Base-by-base conservation (phyloP, 2,113 vertebrate genomes). In the Channa maculata region DNA sequence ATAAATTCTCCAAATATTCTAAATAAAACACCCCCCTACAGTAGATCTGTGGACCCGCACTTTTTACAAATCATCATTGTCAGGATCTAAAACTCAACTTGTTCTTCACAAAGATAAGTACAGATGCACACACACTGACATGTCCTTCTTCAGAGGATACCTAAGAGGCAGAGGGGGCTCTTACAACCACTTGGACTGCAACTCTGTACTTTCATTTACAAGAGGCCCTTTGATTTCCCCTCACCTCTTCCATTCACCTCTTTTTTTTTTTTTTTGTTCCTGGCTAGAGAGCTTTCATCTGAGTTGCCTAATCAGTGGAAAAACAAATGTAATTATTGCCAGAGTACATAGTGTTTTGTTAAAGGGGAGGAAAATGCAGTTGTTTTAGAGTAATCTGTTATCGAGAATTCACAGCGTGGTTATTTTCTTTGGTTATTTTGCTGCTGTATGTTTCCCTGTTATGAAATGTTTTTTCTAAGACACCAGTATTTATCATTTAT, bases 81-180 rank as follows among this genome's bases (percentile, higher is more conserved):
- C 2, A 6, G 24, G 10, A 5, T 61, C 10, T 45, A 12, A 34
- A 61, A 41, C 14, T 15, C 38, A 15, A 8, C 5, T 59, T 13
- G 4, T 7, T 41, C 4, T 7, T 5, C 6, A 41, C 39, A 5
- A 41, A n/a, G 37, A 59, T 5, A 41, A 37, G 8, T n/a, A 63
- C 12, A 63, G 7, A 37, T 37, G 52, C 3, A 39, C 14, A 45
- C 14, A 55, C 24, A 15, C 33, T 11, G 11, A 46, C 54, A 52
- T 68, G 74, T 88, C 82, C 84, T 88, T 90, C 84, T 88, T 90
- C 71, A 75, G 86, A 89, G 83, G 75, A 72, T 83, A 88, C 84
- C 84, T 84, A 9, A 51, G 76, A 82, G 69, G 74, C 84, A 67
- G 75, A 76, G 66, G 9, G 69, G 38, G 10, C 67, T 66, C 73